Evolutionary conservation across 2,888 invertebrate species (phyloP).

Genomic region (Apodemia zela): DNA sequence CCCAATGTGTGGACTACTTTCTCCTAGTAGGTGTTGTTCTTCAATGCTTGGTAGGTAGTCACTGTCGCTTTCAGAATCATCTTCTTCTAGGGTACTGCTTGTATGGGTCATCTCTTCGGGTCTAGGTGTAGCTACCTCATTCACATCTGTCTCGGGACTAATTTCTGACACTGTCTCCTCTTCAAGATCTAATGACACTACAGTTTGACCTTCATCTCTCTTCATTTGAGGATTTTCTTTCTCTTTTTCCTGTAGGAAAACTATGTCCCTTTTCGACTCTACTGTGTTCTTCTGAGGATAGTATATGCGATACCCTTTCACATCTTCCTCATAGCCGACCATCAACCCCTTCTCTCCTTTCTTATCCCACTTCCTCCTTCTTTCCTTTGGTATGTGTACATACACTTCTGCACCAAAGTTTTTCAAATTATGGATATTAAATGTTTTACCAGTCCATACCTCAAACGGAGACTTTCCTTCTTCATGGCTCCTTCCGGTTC

Average conservation of each 20-base stretch:
- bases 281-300: slow-evolving; percentile 22
- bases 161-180: slow-evolving; percentile 7
- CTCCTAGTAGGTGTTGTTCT: slow-evolving; percentile 10
- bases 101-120: slow-evolving; percentile 18
- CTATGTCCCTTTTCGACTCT: slow-evolving; percentile 24
- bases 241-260: slow-evolving; percentile 16
- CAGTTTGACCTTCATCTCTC: slow-evolving; percentile 5
- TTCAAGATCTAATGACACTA: slow-evolving; percentile 5
- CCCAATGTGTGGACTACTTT: slow-evolving; percentile 2
- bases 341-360: slow-evolving; percentile 22
- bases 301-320: slow-evolving; percentile 26
- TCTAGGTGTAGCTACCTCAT: slow-evolving; percentile 18
- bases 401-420: slow-evolving; percentile 24
- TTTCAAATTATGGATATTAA: slow-evolving; percentile 25
- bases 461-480: slow-evolving; percentile 30
- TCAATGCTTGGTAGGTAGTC: slow-evolving; percentile 16
- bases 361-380: slow-evolving; percentile 21
- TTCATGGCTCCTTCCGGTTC: slow-evolving; percentile 27
- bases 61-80: slow-evolving; percentile 18
- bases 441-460: slow-evolving; percentile 24
- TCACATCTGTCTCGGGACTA: slow-evolving; percentile 1
- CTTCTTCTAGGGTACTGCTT: slow-evolving; percentile 18
- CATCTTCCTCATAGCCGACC: slow-evolving; percentile 23
- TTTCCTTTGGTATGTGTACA: slow-evolving; percentile 7
- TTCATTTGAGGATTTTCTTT: slow-evolving; percentile 8